Base-by-base conservation (phyloP, 2,888 invertebrate species). In the Morpho deidamia region DNA sequence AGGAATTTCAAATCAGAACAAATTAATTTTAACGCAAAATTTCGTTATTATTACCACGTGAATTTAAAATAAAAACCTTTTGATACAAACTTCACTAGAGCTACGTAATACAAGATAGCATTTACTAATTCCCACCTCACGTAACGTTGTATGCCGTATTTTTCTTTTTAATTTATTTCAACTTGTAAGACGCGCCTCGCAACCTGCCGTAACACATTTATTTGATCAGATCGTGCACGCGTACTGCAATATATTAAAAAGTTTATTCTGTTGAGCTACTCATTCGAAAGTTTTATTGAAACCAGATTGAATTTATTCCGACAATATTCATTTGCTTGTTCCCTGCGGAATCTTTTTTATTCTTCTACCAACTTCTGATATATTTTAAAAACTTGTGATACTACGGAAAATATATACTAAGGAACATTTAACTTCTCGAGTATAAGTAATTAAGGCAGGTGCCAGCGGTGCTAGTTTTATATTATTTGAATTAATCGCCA, bases 41-140 rank as follows among this genome's bases (percentile, higher is more conserved):
- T 23, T n/a, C n/a, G 23, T 23, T 5, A 5, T 23, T 23, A 23
- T 23, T 5, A 23, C 23, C 23, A 23, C 23, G 23, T 23, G 5
- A 23, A 23, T 23, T 23, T 23, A 3, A 23, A 23, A 5, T 5
- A 23, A 23, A 37, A 37, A 37, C 8, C 8, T 7, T 2, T 37
- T 37, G n/a, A 10, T 37, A n/a, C 37, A 37, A 37, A 37, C 9
- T 10, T 10, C 37, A 37, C n/a, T 37, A 10, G 37, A 10, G 37
- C 37, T 33, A 48, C 48, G 48, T 48, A 48, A 48, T 48, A 48
- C 41, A 48, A 41, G 40, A 40, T 48, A 48, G 40, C 48, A 41
- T 48, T 40, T 34, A 48, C 48, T 40, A 48, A 48, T 48, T 48
- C 48, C 48, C 34, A 41, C 40, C 39, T 48, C 48, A 41, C 41